Base-by-base conservation (phyloP, 2,113 vertebrate genomes). In the Crotalus horridus region DNA sequence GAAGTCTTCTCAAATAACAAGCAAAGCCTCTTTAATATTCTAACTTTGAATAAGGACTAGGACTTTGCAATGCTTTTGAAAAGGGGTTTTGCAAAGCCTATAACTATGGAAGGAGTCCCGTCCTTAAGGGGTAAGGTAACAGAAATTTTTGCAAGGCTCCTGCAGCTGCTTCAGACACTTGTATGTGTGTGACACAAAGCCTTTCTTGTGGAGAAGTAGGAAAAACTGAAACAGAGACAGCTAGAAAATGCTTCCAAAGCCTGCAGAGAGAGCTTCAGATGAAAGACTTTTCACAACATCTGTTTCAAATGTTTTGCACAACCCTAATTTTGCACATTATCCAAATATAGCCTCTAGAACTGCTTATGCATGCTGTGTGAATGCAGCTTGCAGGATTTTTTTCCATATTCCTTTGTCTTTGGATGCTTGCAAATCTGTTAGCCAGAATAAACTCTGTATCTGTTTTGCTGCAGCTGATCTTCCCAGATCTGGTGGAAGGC, bases 401-500 rank as follows among this genome's bases (percentile, higher is more conserved):
- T 51, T 26, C 85, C 43, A 74, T 74, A 6, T 74, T 74, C 64
- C 64, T 23, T 86, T 86, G 23, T 7, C 85, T 86, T 86, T 86
- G 43, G 23, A 51, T 69, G 43, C 48, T 46, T 39, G 13, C 29
- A n/a, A 43, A 3, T 33, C 26, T 59, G 81, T 23, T 9, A 87
- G 1, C 46, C 33, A 24, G 56, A 48, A 87, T 88, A 9, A 56
- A 26, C 29, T n/a, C 24, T 24, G 39, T 69, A 3, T 0, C 0
- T 94, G 11, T 74, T 55, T 89, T 13, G 8, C 58, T 54, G 43
- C 95, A 99, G 99, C 98, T 99, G 93, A 99, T 99, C 96, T 99
- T 99, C 96, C 99, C 99, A 0, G 99, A 99, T 95, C 95, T 99
- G 95, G 99, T 99, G 0, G 99, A 99, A 96, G 99, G 99, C 29